Base-by-base conservation (phyloP, 2,113 vertebrate genomes). In the Trematomus loennbergii region DNA sequence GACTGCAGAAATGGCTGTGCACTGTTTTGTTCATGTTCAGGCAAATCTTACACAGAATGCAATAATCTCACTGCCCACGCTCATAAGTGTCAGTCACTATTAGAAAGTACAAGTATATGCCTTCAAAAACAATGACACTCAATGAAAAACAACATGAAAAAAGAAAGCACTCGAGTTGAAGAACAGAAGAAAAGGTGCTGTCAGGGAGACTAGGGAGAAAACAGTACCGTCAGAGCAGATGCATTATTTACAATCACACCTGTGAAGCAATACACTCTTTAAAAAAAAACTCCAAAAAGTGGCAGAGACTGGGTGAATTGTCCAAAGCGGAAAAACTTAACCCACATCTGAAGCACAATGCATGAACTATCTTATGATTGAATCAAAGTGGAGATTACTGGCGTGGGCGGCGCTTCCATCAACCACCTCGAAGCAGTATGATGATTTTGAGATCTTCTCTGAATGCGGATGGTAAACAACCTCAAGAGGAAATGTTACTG, bases 1-100 rank as follows among this genome's bases (percentile, higher is more conserved):
- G 92, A 86, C 79, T 72, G 92, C 90, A 94, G 93, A 93, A 91
- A 92, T 91, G 82, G 86, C 87, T 84, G 87, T 79, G 84, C 74
- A 75, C 76, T 4, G 36, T 80, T 86, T 91, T 89, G 54, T 84
- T 83, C 73, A 79, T 84, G 46, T 79, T 77, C 82, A 83, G 86
- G 86, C 12, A 75, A 77, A 61, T 83, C 63, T 76, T 66, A 74
- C 75, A 84, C 86, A 82, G 83, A 85, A 82, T 89, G 68, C 68
- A 66, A 82, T 75, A 66, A 87, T 71, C 66, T 29, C 82, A 87
- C 83, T 18, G n/a, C 59, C 15, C 77, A 78, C 85, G 13, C 61
- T 74, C 68, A 75, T 55, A 72, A 33, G 74, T 74, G 79, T 49
- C 84, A 79, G 72, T 79, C 79, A 63, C 60, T 69, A n/a, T 67